Percentiles rank a stretch among this genome's conserved stretches.
phyloP scores from a whole-genome alignment of 2,797 vertebrate species.

The Mastacembelus armatus region DNA sequence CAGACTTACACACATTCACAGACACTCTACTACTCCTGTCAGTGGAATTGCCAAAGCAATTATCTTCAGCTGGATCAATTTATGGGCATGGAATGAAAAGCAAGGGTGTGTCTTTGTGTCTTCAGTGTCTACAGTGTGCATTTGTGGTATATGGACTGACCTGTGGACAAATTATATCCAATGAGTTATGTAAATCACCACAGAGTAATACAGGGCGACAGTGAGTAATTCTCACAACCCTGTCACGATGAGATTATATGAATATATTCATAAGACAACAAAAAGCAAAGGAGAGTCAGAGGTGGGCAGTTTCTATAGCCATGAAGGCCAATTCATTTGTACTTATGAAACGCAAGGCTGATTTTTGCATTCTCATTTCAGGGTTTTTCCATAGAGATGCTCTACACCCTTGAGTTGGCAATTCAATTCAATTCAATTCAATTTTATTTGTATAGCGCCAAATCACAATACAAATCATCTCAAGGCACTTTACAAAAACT shows the following conservation, averaged over 20 bases:
- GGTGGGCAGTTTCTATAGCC: conserved; percentile 46
- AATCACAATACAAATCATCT: no score
- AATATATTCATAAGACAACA: conserved; percentile 79
- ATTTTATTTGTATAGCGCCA: no score
- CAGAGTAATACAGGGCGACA: conserved; percentile 39
- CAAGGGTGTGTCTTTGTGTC: conserved; percentile 68
- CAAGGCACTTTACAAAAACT: no score
- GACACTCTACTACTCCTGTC: conserved; percentile 31
- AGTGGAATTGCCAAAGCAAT: conserved; percentile 62
- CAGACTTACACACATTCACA: conserved; percentile 5
- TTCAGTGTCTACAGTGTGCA: conserved; percentile 40
- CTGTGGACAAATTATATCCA: conserved; percentile 64
- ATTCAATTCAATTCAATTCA: no score
- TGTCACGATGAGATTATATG: conserved; percentile 73
- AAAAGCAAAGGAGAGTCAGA: conserved; percentile 46
- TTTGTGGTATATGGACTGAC: conserved; percentile 52
- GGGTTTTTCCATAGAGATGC: conserved; percentile 35
- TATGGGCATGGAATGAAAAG: conserved; percentile 72
- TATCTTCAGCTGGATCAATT: conserved; percentile 74
- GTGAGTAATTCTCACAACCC: conserved; percentile 45
- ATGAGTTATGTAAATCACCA: conserved; percentile 69
- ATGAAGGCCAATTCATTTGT: conserved; percentile 68
- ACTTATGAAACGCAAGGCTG: conserved; percentile 61
- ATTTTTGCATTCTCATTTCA: conserved; percentile 63
- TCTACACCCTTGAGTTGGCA: conserved; percentile 49